Evolutionary conservation across 2,888 invertebrate genomes (phyloP), one percentile per base, ranked within the genome.

Genomic region (Lagria hirta): DNA sequence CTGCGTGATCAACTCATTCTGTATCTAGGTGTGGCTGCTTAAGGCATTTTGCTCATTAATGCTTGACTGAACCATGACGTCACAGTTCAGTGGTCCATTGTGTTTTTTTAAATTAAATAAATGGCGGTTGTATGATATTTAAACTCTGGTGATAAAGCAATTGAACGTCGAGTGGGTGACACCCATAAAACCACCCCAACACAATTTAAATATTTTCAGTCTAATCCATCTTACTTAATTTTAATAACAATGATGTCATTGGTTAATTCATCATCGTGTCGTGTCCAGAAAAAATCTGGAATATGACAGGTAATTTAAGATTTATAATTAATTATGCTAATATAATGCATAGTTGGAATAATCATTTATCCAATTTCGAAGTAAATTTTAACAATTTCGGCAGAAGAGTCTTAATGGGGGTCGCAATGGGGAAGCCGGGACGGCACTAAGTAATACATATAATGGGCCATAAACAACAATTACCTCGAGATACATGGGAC

Each of bases 381-480:
- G 30, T 23, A 38, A 38, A 35, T 26, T 20, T 41, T 33, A 33
- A 33, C 41, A 27, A 41, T 33, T 41, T 41, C 28, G 24, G 33
- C 18, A 7, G 20, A 10, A 24, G 32, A n/a, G 21, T 11, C 21
- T 26, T 47, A 47, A 47, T 47, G 36, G 46, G 37, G 41, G 42
- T 37, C 48, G 36, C 48, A 16, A 29, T 38, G 32, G 44, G 44
- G 38, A 37, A 36, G 27, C 54, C 41, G 29, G 30, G 43, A 41
- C 36, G 43, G 54, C 57, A 55, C 56, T 62, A 58, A 61, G 61
- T 62, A 61, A 62, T 62, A 62, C 57, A 53, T 54, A 60, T 62
- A 62, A 62, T 62, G 60, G 61, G 43, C 57, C 54, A 61, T 62
- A 62, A 62, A 61, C 58, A 56, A 61, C 61, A 60, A 61, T 62